Evolutionary conservation across 2,888 invertebrate species (phyloP).

Genomic region (Merodon equestris): DNA sequence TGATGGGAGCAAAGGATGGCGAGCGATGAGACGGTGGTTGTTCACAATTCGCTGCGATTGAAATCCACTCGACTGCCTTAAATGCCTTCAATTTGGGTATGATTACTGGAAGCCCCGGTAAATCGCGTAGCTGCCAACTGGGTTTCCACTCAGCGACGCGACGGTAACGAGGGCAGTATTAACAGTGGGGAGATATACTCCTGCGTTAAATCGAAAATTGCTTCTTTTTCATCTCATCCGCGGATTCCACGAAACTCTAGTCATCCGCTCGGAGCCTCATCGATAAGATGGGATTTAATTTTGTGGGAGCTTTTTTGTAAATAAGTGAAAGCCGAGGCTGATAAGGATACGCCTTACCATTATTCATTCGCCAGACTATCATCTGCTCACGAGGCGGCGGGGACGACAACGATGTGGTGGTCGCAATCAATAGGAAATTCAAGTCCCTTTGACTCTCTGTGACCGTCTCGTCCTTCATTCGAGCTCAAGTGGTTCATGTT

Average conservation of each 20-base stretch:
- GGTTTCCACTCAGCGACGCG: constrained; percentile 23
- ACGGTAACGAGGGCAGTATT: constrained; percentile 26
- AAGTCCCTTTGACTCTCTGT: too few species aligned
- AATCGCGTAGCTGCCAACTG: constrained; percentile 19
- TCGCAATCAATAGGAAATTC: too few species aligned
- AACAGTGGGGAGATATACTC: constrained; percentile 42
- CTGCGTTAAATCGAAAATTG: constrained; percentile 26
- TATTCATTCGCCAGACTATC: too few species aligned
- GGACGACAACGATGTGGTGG: too few species aligned
- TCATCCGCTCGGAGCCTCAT: constrained; percentile 33
- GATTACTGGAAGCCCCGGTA: constrained; percentile 6
- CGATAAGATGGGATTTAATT: constrained; percentile 42
- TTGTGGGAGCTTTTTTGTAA: constrained; percentile 18
- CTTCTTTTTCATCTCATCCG: not conserved
- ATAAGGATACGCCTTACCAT: too few species aligned
- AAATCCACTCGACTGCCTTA: constrained; percentile 53
- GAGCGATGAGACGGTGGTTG: constrained; percentile 20
- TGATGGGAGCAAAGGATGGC: not conserved
- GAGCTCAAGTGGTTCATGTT: constrained; percentile 17
- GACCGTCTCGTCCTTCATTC: too few species aligned
- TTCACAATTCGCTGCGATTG: constrained; percentile 43
- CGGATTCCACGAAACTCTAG: not conserved
- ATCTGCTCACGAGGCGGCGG: too few species aligned
- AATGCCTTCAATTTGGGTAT: constrained; percentile 59
- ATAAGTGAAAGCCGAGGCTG: not conserved